A percentile compares a stretch with the other conserved stretches of the same genome.
These are phyloP conservation scores for Tenthredo notha DNA, from an alignment of 2,888 invertebrate genomes.

Conservation along the genomic window DNA sequence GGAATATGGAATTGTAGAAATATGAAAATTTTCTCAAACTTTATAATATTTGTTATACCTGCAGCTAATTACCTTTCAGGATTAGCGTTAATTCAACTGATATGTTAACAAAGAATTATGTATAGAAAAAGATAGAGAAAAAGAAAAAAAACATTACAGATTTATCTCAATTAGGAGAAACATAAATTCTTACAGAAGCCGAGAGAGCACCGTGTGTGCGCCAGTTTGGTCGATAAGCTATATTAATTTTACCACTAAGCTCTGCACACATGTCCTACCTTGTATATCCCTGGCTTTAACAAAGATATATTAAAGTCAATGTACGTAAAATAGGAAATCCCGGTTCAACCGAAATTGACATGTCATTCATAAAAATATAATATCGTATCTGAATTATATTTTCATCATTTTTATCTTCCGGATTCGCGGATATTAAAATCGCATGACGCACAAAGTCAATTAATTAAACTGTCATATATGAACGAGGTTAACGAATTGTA, in stretches of 20 bases:
- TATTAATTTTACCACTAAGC: slow-evolving; percentile 43
- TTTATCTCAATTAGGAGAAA: slow-evolving; percentile 58
- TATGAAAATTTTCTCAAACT: background rate
- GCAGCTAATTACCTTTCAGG: background rate
- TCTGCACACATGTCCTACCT: slow-evolving; percentile 43
- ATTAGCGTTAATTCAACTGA: background rate
- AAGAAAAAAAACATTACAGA: slow-evolving; percentile 9
- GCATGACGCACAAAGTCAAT: background rate
- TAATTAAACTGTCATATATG: background rate
- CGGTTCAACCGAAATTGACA: slow-evolving; percentile 1
- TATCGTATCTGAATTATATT: background rate
- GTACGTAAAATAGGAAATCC: background rate
- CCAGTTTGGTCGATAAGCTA: slow-evolving; percentile 38
- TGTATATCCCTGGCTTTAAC: background rate
- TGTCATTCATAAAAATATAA: background rate
- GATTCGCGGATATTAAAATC: background rate
- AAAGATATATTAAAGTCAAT: background rate
- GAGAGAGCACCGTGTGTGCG: slow-evolving; percentile 44
- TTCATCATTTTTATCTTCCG: background rate
- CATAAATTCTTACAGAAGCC: slow-evolving; percentile 70
- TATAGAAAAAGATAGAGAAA: background rate
- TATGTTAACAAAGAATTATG: background rate
- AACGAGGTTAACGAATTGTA: background rate
- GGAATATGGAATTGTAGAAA: background rate
- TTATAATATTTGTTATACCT: background rate